Evolutionary conservation across 1,140 invertebrate species (phyloP), one percentile per base, ranked within the genome.

Genomic region (Dreissena polymorpha): DNA sequence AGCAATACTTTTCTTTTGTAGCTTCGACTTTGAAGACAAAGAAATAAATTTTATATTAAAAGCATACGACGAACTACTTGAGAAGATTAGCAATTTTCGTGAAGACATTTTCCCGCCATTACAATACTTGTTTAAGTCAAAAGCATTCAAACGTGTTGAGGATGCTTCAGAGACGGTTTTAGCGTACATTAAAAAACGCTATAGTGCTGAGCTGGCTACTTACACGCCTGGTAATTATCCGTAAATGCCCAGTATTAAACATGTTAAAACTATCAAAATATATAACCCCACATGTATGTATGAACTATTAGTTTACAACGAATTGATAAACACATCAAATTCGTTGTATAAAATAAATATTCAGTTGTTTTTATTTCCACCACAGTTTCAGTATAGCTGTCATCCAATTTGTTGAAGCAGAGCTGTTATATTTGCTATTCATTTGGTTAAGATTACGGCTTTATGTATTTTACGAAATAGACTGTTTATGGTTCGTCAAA

Each of bases 91-190:
- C 18, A 3, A 10, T 27, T n/a, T 10, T 7, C 25, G 7, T 39
- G 71, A 73, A 73, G 71, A 73, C 39, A 8, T 73, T 27, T 8
- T 73, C 6, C 71, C 71, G 6, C 16, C 13, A 57, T n/a, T 73
- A 27, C 23, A 27, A 73, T 73, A 73, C 18, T 49, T 73, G 6
- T 73, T 57, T 18, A 73, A 73, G 23, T 57, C 71, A 55, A 27
- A 23, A 1, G 51, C n/a, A 12, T 73, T 73, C 51, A 55, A 27
- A 23, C 12, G 2, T 6, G 0, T 73, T 1, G 71, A 73, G 25
- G 50, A 14, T 1, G 53, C 12, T 27, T 21, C 53, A 21, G 1
- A 73, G 5, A 16, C 60, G 6, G 10, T 55, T 6, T 51, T 51
- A 14, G 21, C 23, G 10, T 73, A 57, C 23, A 25, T 73, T 10